phyloP scores from a whole-genome alignment of 2,113 vertebrate genomes.

The Istiophorus platypterus region DNA sequence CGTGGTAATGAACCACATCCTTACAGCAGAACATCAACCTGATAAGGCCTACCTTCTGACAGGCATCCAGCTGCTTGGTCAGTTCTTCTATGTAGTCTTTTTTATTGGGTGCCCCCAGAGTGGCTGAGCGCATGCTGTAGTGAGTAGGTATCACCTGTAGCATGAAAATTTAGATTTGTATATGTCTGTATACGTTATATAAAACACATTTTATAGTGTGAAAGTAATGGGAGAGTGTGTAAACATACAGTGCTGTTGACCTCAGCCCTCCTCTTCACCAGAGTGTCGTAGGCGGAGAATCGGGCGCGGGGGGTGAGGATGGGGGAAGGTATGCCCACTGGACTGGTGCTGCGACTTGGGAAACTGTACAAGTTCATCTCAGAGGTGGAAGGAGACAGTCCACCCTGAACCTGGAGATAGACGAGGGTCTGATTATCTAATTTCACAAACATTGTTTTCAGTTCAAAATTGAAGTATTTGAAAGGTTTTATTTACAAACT shows the following conservation, averaged over 20 bases:
- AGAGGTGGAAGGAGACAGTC: slow-evolving; percentile 77
- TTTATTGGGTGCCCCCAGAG: slow-evolving; percentile 67
- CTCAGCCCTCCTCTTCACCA: slow-evolving; percentile 75
- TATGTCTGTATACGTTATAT: background rate
- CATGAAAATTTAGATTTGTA: background rate
- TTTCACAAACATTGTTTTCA: too few relatives aligned
- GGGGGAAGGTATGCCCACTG: slow-evolving; percentile 25
- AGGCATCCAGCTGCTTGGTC: slow-evolving; percentile 81
- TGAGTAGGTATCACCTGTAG: slow-evolving; percentile 52
- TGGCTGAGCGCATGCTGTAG: slow-evolving; percentile 66
- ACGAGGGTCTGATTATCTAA: background rate
- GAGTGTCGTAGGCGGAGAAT: slow-evolving; percentile 77
- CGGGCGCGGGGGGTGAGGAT: slow-evolving; percentile 42
- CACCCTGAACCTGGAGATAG: slow-evolving; percentile 42
- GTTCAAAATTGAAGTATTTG: too few relatives aligned
- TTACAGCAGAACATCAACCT: background rate
- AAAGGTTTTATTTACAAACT: too few relatives aligned
- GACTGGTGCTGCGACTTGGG: slow-evolving; percentile 78
- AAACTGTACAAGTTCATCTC: slow-evolving; percentile 79
- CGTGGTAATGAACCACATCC: background rate
- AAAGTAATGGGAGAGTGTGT: background rate
- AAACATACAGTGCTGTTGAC: slow-evolving; percentile 40
- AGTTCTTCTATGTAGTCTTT: slow-evolving; percentile 85
- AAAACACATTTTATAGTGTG: background rate
- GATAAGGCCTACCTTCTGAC: slow-evolving; percentile 74